Evolutionary conservation across 2,888 invertebrate species (phyloP).

Genomic region (Trisateles emortualis): DNA sequence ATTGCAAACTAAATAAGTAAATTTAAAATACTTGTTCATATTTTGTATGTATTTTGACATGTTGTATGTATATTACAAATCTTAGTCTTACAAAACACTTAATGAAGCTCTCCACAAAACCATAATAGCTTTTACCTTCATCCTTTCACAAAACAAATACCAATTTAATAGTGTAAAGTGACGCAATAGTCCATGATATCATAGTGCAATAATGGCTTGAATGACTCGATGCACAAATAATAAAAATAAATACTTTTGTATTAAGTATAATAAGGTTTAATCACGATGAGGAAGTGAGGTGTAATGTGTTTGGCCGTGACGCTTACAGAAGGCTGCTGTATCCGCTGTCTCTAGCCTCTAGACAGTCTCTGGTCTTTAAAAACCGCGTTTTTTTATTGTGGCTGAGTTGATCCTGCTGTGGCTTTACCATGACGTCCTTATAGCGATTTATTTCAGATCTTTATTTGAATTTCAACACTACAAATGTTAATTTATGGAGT

Average conservation of each 20-base stretch:
- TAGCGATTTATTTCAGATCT: too few relatives aligned
- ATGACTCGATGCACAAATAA: conserved; percentile 17
- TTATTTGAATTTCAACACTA: too few relatives aligned
- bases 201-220: background rate
- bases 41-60: too few relatives aligned
- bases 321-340: conserved; percentile 22
- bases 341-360: conserved; percentile 21
- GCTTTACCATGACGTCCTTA: too few relatives aligned
- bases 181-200: conserved; percentile 30
- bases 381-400: too few relatives aligned
- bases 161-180: conserved; percentile 9
- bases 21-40: too few relatives aligned
- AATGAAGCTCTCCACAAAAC: conserved; percentile 1
- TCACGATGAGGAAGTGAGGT: conserved; percentile 36
- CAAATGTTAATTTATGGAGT: too few relatives aligned
- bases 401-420: too few relatives aligned
- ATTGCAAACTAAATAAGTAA: too few relatives aligned
- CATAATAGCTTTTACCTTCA: conserved; percentile 12
- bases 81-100: background rate
- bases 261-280: conserved; percentile 27
- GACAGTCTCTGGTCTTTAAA: too few relatives aligned
- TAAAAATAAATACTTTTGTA: conserved; percentile 31
- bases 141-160: conserved; percentile 11
- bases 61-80: too few relatives aligned
- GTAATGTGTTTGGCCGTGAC: conserved; percentile 45